phyloP scores from a whole-genome alignment of 2,888 invertebrate species.

The Leucophenga montana region DNA sequence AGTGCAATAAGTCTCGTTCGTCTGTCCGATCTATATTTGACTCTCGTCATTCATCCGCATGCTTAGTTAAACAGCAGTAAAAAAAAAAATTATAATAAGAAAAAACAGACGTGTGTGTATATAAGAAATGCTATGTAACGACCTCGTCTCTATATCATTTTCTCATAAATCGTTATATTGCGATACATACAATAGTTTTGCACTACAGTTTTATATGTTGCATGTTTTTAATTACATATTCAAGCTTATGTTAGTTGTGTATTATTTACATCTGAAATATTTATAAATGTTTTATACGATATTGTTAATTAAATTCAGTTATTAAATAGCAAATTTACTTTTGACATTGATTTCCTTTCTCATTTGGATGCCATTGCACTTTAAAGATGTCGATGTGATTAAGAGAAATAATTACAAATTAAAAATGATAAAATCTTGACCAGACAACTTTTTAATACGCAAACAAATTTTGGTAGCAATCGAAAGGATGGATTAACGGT shows the following conservation, averaged over 20 bases:
- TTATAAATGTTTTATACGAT: neutral
- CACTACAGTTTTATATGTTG: neutral
- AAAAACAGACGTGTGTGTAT: neutral
- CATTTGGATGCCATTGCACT: no score
- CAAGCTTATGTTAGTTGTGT: no score
- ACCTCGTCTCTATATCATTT: constrained; percentile 10
- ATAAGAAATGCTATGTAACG: neutral
- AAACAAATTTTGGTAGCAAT: no score
- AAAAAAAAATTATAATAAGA: constrained; percentile 6
- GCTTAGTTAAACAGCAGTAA: constrained; percentile 7
- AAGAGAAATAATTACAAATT: no score
- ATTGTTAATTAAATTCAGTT: neutral
- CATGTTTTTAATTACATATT: neutral
- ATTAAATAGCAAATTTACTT: no score
- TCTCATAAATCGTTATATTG: neutral
- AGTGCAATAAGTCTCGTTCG: constrained; percentile 6
- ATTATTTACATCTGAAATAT: no score
- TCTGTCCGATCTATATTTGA: constrained; percentile 5
- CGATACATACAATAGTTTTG: no score
- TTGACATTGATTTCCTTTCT: no score
- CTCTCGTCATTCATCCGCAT: neutral
- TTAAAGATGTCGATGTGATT: no score
- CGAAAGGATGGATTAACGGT: no score
- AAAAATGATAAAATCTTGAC: no score
- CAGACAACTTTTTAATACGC: no score